Conservation (phyloP, 2,797 vertebrate species). For the Arnoldichthys spilopterus region DNA sequence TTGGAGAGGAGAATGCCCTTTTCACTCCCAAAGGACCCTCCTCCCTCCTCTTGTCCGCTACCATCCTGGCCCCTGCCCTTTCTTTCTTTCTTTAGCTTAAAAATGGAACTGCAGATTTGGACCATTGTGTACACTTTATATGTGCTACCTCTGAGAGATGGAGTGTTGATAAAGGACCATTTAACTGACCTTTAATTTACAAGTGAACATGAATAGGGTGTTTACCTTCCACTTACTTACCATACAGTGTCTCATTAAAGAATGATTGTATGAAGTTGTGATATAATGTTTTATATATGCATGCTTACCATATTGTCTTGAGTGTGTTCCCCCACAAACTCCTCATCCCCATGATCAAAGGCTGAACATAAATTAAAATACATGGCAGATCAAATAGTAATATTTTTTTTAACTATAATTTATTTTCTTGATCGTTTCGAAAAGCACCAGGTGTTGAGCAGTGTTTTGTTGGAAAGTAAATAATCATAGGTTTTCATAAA, state of each 20-base stretch:
- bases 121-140: slow-evolving; percentile 29
- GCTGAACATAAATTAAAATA: neutral
- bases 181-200: slow-evolving; percentile 26
- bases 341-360: neutral
- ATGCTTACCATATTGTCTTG: slow-evolving; percentile 1
- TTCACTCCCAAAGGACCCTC: neutral
- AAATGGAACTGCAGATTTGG: slow-evolving; percentile 7
- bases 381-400: neutral
- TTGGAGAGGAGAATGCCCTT: neutral
- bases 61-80: neutral
- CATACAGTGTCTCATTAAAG: slow-evolving; percentile 46
- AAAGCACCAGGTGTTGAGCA: neutral
- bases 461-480: neutral
- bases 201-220: slow-evolving; percentile 10
- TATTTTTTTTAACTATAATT: too few species aligned
- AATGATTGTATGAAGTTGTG: slow-evolving; percentile 24
- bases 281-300: slow-evolving; percentile 32
- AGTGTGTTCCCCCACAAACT: neutral
- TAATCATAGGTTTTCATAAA: neutral
- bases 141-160: slow-evolving; percentile 40
- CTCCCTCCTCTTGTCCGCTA: neutral
- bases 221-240: slow-evolving; percentile 13
- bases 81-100: neutral
- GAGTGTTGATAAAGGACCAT: slow-evolving; percentile 3
- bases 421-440: neutral